Conservation (phyloP, 2,888 invertebrate species). For the Euplagia quadripunctaria region DNA sequence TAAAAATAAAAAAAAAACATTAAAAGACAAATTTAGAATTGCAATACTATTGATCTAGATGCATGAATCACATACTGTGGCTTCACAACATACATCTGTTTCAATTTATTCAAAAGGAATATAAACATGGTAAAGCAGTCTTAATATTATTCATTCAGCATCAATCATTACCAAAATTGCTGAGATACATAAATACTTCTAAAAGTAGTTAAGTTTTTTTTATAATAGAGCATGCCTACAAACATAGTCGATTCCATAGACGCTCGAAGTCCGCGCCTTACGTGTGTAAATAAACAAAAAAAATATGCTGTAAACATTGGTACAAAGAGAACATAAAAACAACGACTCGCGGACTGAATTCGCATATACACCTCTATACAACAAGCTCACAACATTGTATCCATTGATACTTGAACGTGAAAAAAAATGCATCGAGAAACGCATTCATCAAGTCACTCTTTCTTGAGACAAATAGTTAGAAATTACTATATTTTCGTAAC, state of each 20-base stretch:
- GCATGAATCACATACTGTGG: not conserved
- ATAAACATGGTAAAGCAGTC: slow-evolving; percentile 10
- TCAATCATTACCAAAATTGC: slow-evolving; percentile 23
- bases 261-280: slow-evolving; percentile 64
- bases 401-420: slow-evolving; percentile 49
- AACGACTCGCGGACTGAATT: slow-evolving; percentile 71
- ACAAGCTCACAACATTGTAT: slow-evolving; percentile 50
- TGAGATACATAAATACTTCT: slow-evolving; percentile 12
- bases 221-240: slow-evolving; percentile 30
- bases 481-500: slow-evolving; percentile 25
- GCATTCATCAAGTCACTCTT: slow-evolving; percentile 40
- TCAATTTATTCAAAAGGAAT: slow-evolving; percentile 13
- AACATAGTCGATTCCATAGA: slow-evolving; percentile 49
- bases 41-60: not conserved
- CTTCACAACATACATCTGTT: not conserved
- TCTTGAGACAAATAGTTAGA: slow-evolving; percentile 42
- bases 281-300: slow-evolving; percentile 84
- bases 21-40: not conserved
- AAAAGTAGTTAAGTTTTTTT: slow-evolving; percentile 21
- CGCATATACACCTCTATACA: slow-evolving; percentile 43
- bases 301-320: slow-evolving; percentile 77
- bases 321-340: slow-evolving; percentile 77
- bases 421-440: slow-evolving; percentile 58
- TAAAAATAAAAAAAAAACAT: not conserved
- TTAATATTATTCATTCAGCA: slow-evolving; percentile 15